Percentiles rank a stretch among this genome's conserved stretches.
phyloP scores from a whole-genome alignment of 2,797 vertebrate genomes.

The Picus viridis region DNA sequence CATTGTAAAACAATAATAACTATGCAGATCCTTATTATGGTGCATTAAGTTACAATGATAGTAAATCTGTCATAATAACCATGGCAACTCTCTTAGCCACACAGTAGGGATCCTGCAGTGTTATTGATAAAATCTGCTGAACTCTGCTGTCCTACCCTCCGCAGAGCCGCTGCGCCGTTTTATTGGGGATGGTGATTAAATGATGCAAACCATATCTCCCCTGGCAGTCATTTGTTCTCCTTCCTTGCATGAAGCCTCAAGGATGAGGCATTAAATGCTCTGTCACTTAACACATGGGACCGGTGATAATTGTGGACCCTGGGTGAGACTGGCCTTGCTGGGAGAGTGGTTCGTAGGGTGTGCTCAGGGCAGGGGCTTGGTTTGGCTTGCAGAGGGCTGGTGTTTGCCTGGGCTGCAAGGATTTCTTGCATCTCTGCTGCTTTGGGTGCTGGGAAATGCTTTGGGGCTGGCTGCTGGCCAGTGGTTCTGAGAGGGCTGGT shows the following conservation, averaged over 20 bases:
- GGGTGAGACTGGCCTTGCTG: not conserved
- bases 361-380: not conserved
- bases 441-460: not conserved
- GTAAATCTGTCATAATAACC: slow-evolving; percentile 67
- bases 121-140: slow-evolving; percentile 72
- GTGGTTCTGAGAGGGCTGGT: not conserved
- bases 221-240: slow-evolving; percentile 46
- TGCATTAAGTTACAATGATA: slow-evolving; percentile 56
- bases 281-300: not conserved
- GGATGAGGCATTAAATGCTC: not conserved
- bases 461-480: not conserved
- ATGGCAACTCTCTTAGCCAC: slow-evolving; percentile 59
- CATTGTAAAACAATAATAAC: slow-evolving; percentile 72
- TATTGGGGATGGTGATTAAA: slow-evolving; percentile 63
- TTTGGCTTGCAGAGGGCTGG: not conserved
- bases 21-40: slow-evolving; percentile 66
- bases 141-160: slow-evolving; percentile 54
- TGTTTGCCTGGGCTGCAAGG: not conserved
- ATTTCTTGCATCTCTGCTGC: not conserved
- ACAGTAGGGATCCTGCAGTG: slow-evolving; percentile 15
- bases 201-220: slow-evolving; percentile 69
- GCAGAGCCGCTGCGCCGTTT: slow-evolving; percentile 42
- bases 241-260: not conserved
- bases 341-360: not conserved
- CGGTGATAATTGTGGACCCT: not conserved